phyloP scores from a whole-genome alignment of 2,797 vertebrate species.

The Mico argentatus region DNA sequence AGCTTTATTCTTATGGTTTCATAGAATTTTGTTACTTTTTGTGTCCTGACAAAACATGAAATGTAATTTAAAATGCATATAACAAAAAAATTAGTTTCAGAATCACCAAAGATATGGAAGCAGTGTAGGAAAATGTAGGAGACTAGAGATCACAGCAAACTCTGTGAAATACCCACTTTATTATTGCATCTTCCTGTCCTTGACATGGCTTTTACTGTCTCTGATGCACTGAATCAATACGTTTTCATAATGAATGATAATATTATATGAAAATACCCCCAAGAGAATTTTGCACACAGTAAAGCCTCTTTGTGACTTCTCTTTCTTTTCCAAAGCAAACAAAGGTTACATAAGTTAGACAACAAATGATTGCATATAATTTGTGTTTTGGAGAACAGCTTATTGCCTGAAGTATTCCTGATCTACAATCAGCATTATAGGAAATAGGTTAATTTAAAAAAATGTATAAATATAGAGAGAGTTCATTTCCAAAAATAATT shows the following conservation, averaged over 20 bases:
- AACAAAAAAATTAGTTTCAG: neutral
- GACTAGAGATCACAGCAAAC: neutral
- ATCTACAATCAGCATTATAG: neutral
- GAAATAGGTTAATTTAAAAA: neutral
- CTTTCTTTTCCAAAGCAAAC: neutral
- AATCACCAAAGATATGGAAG: neutral
- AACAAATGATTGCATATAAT: neutral
- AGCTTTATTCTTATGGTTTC: neutral
- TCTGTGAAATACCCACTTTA: neutral
- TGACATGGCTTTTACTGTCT: neutral
- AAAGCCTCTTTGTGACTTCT: neutral
- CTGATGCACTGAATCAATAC: too few relatives aligned
- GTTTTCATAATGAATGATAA: neutral
- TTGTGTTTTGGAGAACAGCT: neutral
- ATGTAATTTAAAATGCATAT: neutral
- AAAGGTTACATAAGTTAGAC: neutral
- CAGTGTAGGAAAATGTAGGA: accelerated
- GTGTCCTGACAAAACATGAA: neutral
- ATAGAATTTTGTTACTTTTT: neutral
- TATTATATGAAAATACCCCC: accelerated
- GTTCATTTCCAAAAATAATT: neutral
- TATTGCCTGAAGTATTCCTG: neutral
- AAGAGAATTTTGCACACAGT: neutral
- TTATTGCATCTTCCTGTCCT: neutral
- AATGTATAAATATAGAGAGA: neutral